Base-by-base conservation (phyloP, 2,888 invertebrate species). In the Andrena bucephala region DNA sequence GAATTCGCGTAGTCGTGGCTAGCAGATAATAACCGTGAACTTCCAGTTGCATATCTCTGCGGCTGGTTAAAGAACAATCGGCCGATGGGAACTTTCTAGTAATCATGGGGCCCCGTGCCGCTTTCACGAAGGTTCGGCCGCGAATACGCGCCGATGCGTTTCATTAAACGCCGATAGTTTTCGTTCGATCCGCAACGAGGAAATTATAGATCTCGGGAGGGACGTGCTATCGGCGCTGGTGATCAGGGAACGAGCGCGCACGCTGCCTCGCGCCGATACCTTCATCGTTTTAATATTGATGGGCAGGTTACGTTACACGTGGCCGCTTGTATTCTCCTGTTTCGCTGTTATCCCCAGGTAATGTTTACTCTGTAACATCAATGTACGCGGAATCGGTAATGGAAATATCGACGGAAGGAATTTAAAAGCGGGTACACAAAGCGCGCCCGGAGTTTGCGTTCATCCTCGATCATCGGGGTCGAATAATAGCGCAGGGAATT, bases 1-100 rank as follows among this genome's bases (percentile, higher is more conserved):
- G 70, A 62, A 62, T 72, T 63, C 67, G 65, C 70, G 36, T 29
- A 36, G 27, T 33, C 57, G 50, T 27, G 63, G 50, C 63, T 29
- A 20, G n/a, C 29, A n/a, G 68, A 57, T 80, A 82, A 82, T 71
- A 71, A 82, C 71, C 82, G 70, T 80, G 81, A 82, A 81, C 66
- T 80, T 81, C 67, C 75, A 77, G 81, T 81, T 79, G 69, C 72
- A 62, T 57, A 71, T 80, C 70, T 33, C 27, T 36, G 27, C 16
- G 69, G 48, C 10, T 16, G 48, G 31, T 67, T 63, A n/a, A 71
- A 71, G 85, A 83, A 83, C 74, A 85, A 85, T 85, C 85, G 83
- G 50, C 59, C 63, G 69, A 33, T 42, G 33, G 62, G 42, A 80
- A 85, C 85, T 85, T 85, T 85, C 80, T 80, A 77, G 79, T 81